These are phyloP conservation scores for Caerostris darwini DNA, from an alignment of 1,140 invertebrate genomes.

Conservation along the genomic window DNA sequence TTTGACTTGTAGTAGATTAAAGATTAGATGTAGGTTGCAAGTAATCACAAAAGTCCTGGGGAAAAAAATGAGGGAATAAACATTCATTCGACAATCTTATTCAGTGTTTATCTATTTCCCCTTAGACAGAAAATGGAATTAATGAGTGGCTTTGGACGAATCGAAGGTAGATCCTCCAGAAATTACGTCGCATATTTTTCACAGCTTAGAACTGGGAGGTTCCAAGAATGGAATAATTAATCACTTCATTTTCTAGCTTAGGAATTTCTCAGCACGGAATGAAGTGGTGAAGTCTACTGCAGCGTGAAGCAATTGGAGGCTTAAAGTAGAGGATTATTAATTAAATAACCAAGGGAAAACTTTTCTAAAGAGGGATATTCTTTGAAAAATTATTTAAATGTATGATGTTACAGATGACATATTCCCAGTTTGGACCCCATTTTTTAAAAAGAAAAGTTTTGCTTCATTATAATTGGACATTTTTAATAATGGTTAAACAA, in stretches of 20 bases:
- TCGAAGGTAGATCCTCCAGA: not conserved
- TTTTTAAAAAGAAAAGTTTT: too few species aligned
- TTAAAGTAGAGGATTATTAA: not conserved
- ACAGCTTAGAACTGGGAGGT: not conserved
- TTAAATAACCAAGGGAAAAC: too few species aligned
- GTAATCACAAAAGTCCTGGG: not conserved
- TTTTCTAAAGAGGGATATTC: too few species aligned
- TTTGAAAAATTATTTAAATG: too few species aligned
- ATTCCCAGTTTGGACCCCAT: too few species aligned
- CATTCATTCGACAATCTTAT: not conserved
- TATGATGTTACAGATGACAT: too few species aligned
- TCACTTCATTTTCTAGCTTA: conserved; percentile 2
- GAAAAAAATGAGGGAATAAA: not conserved
- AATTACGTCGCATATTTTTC: conserved; percentile 34
- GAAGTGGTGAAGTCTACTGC: not conserved
- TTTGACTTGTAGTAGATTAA: not conserved
- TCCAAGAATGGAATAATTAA: conserved; percentile 19
- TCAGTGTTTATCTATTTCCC: not conserved
- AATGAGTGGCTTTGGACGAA: not conserved
- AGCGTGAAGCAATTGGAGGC: not conserved
- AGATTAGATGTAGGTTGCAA: not conserved
- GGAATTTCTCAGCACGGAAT: conserved; percentile 5
- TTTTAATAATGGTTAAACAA: too few species aligned
- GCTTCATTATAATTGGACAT: too few species aligned
- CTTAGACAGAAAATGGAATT: conserved; percentile 10